phyloP scores from a whole-genome alignment of 2,888 invertebrate genomes.

The Nomada hirtipes region DNA sequence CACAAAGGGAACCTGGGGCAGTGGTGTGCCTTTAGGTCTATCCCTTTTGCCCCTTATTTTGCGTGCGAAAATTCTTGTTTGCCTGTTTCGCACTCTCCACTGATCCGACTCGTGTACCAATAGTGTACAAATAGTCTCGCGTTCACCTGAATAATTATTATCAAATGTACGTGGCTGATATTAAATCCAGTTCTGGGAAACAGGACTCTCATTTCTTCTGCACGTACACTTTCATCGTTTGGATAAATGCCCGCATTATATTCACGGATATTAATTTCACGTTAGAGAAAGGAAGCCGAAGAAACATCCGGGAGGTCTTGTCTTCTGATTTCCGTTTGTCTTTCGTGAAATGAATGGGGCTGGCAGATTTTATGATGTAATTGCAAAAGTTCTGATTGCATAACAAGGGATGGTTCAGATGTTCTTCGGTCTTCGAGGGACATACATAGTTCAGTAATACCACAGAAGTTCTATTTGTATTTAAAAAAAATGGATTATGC shows the following conservation, averaged over 20 bases:
- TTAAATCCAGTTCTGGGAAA: constrained; percentile 70
- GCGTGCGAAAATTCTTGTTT: constrained; percentile 47
- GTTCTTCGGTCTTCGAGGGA: too few species aligned
- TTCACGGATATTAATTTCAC: constrained; percentile 57
- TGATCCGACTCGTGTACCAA: constrained; percentile 62
- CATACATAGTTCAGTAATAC: too few species aligned
- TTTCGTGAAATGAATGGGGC: constrained; percentile 20
- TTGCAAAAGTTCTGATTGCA: too few species aligned
- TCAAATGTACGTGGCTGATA: constrained; percentile 49
- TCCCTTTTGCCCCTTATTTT: not conserved
- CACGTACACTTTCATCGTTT: constrained; percentile 54
- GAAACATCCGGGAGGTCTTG: constrained; percentile 42
- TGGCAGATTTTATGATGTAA: not conserved
- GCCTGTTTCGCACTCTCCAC: constrained; percentile 57
- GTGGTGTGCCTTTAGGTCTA: constrained; percentile 23
- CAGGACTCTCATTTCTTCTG: constrained; percentile 28
- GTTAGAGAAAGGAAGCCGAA: constrained; percentile 32
- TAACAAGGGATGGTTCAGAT: too few species aligned
- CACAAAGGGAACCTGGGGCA: constrained; percentile 34
- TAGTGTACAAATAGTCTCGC: constrained; percentile 60
- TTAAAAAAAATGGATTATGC: too few species aligned
- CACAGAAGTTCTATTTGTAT: too few species aligned
- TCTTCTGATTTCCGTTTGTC: constrained; percentile 18
- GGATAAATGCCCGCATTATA: constrained; percentile 66
- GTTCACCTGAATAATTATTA: constrained; percentile 65